These are phyloP conservation scores for Talpa occidentalis DNA, from an alignment of 2,113 vertebrate species.

Conservation along the genomic window DNA sequence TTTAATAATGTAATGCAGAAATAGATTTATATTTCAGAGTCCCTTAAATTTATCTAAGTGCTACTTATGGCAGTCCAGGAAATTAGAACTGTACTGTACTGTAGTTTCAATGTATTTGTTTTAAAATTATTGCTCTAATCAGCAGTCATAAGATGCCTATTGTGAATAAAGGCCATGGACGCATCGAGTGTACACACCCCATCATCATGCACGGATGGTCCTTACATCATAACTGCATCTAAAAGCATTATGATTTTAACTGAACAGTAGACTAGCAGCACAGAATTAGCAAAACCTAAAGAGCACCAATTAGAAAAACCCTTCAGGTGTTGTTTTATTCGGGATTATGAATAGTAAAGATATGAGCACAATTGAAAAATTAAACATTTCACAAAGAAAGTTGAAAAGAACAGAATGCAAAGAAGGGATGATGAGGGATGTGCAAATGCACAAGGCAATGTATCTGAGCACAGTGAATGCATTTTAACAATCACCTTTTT, in stretches of 20 bases:
- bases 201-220: fast-evolving
- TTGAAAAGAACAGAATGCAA: not conserved
- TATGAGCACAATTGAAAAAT: not conserved
- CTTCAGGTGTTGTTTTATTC: not conserved
- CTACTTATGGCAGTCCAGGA: not conserved
- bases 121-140: not conserved
- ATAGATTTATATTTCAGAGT: not conserved
- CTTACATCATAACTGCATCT: not conserved
- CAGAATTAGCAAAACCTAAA: not conserved
- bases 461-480: not conserved
- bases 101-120: not conserved
- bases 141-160: fast-evolving
- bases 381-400: not conserved
- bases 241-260: fast-evolving
- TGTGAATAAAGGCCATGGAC: fast-evolving
- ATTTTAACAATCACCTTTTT: not conserved
- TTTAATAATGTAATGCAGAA: not conserved
- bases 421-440: not conserved
- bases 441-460: conserved; percentile 77
- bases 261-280: not conserved
- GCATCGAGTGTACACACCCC: fast-evolving
- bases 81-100: fast-evolving
- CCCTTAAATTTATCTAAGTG: not conserved
- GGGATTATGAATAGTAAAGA: not conserved
- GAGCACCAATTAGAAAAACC: not conserved